Base-by-base conservation (phyloP, 53 echinoderm and acorn worm genomes). In the Echinarachnius parma region DNA sequence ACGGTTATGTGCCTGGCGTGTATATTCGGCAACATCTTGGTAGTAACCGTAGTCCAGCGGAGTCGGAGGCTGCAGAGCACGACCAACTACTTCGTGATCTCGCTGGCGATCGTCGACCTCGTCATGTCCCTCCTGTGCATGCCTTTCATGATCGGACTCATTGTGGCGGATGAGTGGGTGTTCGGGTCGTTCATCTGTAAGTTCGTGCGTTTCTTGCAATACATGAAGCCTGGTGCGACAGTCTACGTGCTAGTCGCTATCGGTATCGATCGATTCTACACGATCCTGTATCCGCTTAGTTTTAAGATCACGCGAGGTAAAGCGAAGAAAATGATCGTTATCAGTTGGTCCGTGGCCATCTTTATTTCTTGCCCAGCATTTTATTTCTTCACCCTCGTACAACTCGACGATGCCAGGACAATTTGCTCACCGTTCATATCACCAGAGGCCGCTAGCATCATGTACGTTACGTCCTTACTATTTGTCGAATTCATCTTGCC, bases 1-100 rank as follows among this genome's bases (percentile, higher is more conserved):
- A 31, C 56, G 19, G 25, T 77, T 3, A 68, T 96, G 66, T 96
- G 91, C 87, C 31, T 91, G 24, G 53, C 83, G 20, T 85, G 85
- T 15, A 64, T 98, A 34, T 61, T 98, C 16, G 91, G 98, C 21
- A 98, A 98, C 62, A 72, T 82, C 14, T 65, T 98, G 1, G 98
- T 92, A 4, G 56, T 91, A 4, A 65, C 71, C 0, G 98, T 98
- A 15, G 91, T 92, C 7, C 72, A 76, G 59, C 76, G 91, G 31
- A 92, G 98, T 36, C 59, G 88, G 10, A 64, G 98, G 29, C 56
- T 98, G 10, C 98, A 92, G 60, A 98, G 91, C 62, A 98, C 91
- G 32, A 98, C 98, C 11, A 98, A 98, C 62, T 98, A 92, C 68
- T 98, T 98, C 62, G 91, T 98, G 18, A 92, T 98, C 21, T 98